A percentile compares a stretch with the other conserved stretches of the same genome.
Conservation (phyloP, 2,888 invertebrate genomes). For the Autographa pulchrina region DNA sequence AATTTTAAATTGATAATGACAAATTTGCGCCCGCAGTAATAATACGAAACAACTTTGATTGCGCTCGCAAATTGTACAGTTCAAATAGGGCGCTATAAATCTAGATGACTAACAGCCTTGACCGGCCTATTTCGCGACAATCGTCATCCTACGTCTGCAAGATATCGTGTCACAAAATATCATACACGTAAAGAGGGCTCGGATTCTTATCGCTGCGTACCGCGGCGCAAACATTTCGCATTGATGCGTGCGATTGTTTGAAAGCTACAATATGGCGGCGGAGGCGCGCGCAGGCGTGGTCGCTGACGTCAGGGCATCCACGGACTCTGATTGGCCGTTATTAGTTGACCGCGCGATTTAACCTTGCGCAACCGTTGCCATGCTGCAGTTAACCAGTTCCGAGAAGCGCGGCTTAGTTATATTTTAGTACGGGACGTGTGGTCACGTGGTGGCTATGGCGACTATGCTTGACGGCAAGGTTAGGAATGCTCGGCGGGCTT, state of each 20-base stretch:
- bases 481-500: slow-evolving; percentile 40
- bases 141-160: slow-evolving; percentile 50
- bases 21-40: slow-evolving; percentile 23
- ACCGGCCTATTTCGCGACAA: slow-evolving; percentile 61
- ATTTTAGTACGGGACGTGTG: slow-evolving; percentile 71
- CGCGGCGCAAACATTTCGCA: slow-evolving; percentile 67
- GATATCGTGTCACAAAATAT: slow-evolving; percentile 53
- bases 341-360: slow-evolving; percentile 76
- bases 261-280: slow-evolving; percentile 80
- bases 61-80: slow-evolving; percentile 55
- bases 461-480: slow-evolving; percentile 53
- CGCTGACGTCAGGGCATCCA: slow-evolving; percentile 82
- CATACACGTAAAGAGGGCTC: slow-evolving; percentile 65
- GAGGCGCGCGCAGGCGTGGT: slow-evolving; percentile 89
- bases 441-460: slow-evolving; percentile 60
- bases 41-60: slow-evolving; percentile 13
- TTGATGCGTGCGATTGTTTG: slow-evolving; percentile 69
- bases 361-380: slow-evolving; percentile 88
- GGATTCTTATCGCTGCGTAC: slow-evolving; percentile 62
- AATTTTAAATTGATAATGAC: slow-evolving; percentile 3
- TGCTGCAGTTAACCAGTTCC: slow-evolving; percentile 78
- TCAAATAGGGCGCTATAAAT: slow-evolving; percentile 58
- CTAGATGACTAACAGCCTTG: slow-evolving; percentile 60
- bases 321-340: slow-evolving; percentile 76
- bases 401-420: slow-evolving; percentile 73